phyloP scores from a whole-genome alignment of 2,888 invertebrate species.

The Invenusta paracnida region DNA sequence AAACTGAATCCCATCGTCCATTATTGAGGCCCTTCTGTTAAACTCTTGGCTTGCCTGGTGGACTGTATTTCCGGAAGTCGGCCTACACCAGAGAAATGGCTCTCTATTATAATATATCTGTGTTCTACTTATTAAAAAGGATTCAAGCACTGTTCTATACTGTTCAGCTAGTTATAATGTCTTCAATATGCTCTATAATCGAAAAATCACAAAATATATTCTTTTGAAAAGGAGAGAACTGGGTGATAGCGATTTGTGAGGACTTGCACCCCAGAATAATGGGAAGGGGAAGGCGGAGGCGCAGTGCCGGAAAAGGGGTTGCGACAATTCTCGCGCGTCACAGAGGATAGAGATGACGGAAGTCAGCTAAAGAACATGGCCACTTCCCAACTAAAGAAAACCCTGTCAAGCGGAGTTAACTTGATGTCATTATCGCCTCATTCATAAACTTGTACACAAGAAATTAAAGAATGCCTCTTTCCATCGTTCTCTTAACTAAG shows the following conservation, averaged over 20 bases:
- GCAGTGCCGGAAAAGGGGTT: neutral
- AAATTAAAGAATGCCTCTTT: too few species aligned
- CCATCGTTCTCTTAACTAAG: neutral
- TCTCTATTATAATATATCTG: too few species aligned
- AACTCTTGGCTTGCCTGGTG: neutral
- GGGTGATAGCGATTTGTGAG: neutral
- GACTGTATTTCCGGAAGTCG: neutral
- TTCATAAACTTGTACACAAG: neutral
- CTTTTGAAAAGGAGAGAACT: neutral
- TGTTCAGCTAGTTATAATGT: too few species aligned
- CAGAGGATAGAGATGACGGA: too few species aligned
- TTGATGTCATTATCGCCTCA: neutral
- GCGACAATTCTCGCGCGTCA: too few species aligned
- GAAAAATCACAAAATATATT: too few species aligned
- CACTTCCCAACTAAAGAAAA: neutral
- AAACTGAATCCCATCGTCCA: neutral
- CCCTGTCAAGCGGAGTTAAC: neutral
- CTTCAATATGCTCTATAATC: too few species aligned
- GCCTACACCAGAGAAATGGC: neutral
- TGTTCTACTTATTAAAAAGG: too few species aligned
- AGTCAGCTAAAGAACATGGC: neutral
- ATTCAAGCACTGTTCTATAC: too few species aligned
- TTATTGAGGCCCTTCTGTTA: neutral
- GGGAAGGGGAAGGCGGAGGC: conserved; percentile 13
- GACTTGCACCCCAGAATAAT: neutral